Conservation (phyloP, 2,797 vertebrate genomes). For the Yasuhikotakia modesta region DNA sequence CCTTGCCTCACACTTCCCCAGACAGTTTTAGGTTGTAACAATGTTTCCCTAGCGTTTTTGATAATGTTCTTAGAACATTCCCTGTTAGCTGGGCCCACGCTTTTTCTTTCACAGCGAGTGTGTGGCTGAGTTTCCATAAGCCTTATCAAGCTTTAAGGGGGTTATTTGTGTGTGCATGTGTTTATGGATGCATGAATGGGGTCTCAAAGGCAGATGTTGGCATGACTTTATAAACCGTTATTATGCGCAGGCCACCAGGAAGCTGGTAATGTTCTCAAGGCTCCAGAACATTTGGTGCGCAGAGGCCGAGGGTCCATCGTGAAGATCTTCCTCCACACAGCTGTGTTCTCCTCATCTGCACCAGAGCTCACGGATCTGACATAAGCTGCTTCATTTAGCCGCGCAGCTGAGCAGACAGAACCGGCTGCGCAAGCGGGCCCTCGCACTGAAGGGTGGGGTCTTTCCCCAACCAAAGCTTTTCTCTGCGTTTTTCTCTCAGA, state of each 20-base stretch:
- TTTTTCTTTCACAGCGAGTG: constrained; percentile 20
- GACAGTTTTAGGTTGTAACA: too few relatives aligned
- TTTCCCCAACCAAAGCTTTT: constrained; percentile 33
- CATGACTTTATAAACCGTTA: constrained; percentile 58
- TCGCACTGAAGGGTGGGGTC: constrained; percentile 31
- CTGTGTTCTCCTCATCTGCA: constrained; percentile 42
- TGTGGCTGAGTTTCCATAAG: constrained; percentile 46
- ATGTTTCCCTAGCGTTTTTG: too few relatives aligned
- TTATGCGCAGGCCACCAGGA: constrained; percentile 64
- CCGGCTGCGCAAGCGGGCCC: not conserved
- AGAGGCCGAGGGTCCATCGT: constrained; percentile 45
- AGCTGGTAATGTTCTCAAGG: constrained; percentile 59
- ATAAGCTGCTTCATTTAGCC: constrained; percentile 51
- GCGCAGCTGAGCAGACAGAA: constrained; percentile 51
- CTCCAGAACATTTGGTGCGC: constrained; percentile 61
- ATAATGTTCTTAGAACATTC: too few relatives aligned
- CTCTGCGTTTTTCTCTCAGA: constrained; percentile 43
- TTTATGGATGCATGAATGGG: constrained; percentile 22
- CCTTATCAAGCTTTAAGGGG: constrained; percentile 50
- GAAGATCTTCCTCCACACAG: constrained; percentile 46
- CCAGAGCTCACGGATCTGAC: constrained; percentile 33
- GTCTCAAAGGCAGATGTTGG: constrained; percentile 63
- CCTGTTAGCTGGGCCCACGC: not conserved
- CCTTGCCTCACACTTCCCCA: constrained; percentile 36
- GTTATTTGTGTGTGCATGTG: constrained; percentile 20